A percentile compares a stretch with the other conserved stretches of the same genome.
These are phyloP conservation scores for Recurvirostra avosetta DNA, from an alignment of 2,113 vertebrate genomes.

Conservation along the genomic window DNA sequence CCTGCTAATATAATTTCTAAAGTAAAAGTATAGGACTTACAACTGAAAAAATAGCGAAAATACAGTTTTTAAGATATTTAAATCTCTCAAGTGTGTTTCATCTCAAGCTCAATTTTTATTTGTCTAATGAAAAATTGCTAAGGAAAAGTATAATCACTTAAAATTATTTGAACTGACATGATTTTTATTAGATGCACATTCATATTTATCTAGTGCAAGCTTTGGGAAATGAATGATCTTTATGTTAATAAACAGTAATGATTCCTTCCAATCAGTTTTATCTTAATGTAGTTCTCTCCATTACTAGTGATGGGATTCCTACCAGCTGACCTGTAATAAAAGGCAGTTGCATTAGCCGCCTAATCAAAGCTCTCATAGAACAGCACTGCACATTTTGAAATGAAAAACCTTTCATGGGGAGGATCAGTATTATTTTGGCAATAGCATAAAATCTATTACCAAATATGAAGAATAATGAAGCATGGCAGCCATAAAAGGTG, in stretches of 20 bases:
- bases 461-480: neutral
- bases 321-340: slow-evolving; percentile 49
- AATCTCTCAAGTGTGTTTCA: neutral
- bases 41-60: neutral
- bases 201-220: neutral
- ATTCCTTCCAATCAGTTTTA: slow-evolving; percentile 28
- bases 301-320: slow-evolving; percentile 39
- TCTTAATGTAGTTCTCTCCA: slow-evolving; percentile 5
- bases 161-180: neutral
- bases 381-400: slow-evolving; percentile 21
- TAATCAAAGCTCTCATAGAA: neutral
- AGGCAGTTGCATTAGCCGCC: slow-evolving; percentile 7
- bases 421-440: neutral
- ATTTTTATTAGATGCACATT: neutral
- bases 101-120: neutral
- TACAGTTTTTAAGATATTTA: neutral
- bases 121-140: neutral
- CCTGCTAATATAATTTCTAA: neutral
- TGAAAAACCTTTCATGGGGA: neutral
- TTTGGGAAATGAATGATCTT: slow-evolving; percentile 35
- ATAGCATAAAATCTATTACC: neutral
- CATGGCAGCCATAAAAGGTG: neutral
- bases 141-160: neutral
- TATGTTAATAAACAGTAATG: slow-evolving; percentile 42
- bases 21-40: neutral